These are phyloP conservation scores for Nomada ferruginata DNA, from an alignment of 2,888 invertebrate species.

Conservation along the genomic window DNA sequence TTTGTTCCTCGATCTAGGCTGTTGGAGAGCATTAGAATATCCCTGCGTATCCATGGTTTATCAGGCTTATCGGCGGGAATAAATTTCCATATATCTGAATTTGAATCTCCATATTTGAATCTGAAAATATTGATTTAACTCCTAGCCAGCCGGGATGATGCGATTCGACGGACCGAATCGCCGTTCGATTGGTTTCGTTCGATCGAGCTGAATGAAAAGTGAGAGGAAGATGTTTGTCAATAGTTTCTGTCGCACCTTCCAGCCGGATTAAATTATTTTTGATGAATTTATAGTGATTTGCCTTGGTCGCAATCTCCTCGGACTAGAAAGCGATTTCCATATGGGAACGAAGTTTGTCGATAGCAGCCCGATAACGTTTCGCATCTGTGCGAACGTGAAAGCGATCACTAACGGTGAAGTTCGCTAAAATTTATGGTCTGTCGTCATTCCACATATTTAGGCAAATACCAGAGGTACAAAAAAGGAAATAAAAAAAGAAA, in stretches of 20 bases:
- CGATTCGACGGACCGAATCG: constrained; percentile 42
- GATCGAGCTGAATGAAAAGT: constrained; percentile 41
- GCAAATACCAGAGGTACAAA: not conserved
- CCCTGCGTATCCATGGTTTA: constrained; percentile 72
- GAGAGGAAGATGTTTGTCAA: constrained; percentile 57
- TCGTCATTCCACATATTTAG: not conserved
- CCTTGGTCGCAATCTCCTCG: constrained; percentile 44
- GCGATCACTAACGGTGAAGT: constrained; percentile 1
- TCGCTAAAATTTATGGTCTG: not conserved
- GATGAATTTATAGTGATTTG: constrained; percentile 68
- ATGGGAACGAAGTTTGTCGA: constrained; percentile 28
- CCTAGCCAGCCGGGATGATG: constrained; percentile 38
- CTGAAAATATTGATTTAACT: constrained; percentile 75
- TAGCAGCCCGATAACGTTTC: not conserved
- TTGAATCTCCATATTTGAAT: constrained; percentile 74
- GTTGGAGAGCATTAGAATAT: constrained; percentile 69
- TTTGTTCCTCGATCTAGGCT: constrained; percentile 67
- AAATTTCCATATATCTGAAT: constrained; percentile 76
- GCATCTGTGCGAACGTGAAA: constrained; percentile 16
- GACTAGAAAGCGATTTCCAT: constrained; percentile 36
- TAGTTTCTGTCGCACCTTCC: constrained; percentile 59
- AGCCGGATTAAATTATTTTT: constrained; percentile 65
- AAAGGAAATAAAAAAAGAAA: not conserved
- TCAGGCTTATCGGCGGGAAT: constrained; percentile 74
- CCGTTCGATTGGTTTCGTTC: constrained; percentile 48